Percentiles rank a stretch among this genome's conserved stretches.
phyloP scores from a whole-genome alignment of 2,113 vertebrate species.

The Xerus inauris region DNA sequence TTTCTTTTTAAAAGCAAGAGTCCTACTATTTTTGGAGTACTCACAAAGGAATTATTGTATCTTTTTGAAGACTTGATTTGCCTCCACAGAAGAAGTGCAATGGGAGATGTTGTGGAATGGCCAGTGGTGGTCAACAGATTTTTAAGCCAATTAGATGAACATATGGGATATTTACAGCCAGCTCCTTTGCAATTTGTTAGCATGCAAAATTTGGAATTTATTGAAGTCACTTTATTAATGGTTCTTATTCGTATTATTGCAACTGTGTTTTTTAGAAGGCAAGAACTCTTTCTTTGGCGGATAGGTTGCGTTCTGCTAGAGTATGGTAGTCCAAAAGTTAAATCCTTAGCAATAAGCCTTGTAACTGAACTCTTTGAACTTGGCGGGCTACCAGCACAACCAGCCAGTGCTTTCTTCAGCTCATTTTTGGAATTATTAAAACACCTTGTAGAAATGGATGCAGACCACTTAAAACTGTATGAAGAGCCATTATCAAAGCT shows the following conservation, averaged over 20 bases:
- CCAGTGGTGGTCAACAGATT: constrained; percentile 89
- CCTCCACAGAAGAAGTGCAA: constrained; percentile 83
- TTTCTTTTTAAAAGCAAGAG: constrained; percentile 93
- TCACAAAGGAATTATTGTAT: constrained; percentile 90
- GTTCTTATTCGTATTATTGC: constrained; percentile 89
- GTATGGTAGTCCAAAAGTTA: constrained; percentile 88
- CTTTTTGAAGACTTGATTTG: constrained; percentile 91
- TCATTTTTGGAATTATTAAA: constrained; percentile 91
- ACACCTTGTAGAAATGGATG: constrained; percentile 81
- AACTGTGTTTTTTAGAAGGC: constrained; percentile 89
- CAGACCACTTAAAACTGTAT: constrained; percentile 83
- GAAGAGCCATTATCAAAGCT: constrained; percentile 90
- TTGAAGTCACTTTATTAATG: constrained; percentile 87
- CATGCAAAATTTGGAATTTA: constrained; percentile 89
- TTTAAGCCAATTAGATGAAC: constrained; percentile 79
- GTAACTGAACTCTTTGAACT: constrained; percentile 89
- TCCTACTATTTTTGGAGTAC: constrained; percentile 89
- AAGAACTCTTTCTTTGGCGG: constrained; percentile 90
- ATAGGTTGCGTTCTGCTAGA: constrained; percentile 90
- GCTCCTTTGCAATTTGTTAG: constrained; percentile 88
- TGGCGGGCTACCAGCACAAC: constrained; percentile 90
- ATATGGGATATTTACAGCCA: constrained; percentile 88
- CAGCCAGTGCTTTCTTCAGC: constrained; percentile 90
- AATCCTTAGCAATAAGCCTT: constrained; percentile 87
- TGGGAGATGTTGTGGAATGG: constrained; percentile 84